These are phyloP conservation scores for Dryomyza anilis DNA, from an alignment of 2,888 invertebrate genomes.

Conservation along the genomic window DNA sequence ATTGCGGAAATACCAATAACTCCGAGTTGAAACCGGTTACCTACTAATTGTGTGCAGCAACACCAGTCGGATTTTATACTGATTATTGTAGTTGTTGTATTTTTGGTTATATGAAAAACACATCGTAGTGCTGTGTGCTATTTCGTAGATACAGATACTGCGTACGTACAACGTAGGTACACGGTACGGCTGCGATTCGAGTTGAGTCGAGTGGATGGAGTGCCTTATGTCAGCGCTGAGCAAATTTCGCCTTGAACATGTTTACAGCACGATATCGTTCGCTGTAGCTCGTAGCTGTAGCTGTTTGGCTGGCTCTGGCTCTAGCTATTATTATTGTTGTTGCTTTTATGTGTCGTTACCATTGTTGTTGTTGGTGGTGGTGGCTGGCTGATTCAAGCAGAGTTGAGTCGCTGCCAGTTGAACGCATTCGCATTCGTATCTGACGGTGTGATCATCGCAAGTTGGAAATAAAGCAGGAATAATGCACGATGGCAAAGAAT, in stretches of 20 bases:
- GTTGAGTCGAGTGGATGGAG: no score
- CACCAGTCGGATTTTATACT: no score
- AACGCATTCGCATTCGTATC: not conserved
- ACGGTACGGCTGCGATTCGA: no score
- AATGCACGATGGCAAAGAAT: no score
- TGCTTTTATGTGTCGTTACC: not conserved
- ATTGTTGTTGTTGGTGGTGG: not conserved
- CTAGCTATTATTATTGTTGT: not conserved
- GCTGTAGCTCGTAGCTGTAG: not conserved
- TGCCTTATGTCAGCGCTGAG: slow-evolving; percentile 34
- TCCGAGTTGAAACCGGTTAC: no score
- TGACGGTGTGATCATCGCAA: no score
- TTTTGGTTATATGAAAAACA: not conserved
- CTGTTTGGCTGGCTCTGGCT: not conserved
- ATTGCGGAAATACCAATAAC: no score
- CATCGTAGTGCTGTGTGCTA: slow-evolving; percentile 20
- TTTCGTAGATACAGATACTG: slow-evolving; percentile 9
- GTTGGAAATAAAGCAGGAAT: no score
- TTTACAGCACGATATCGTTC: slow-evolving; percentile 2
- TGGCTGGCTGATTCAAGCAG: not conserved
- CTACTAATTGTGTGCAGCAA: no score
- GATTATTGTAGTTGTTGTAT: no score
- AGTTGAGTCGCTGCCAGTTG: slow-evolving; percentile 7
- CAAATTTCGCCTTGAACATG: slow-evolving; percentile 54
- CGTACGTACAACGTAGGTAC: not conserved